Base-by-base conservation (phyloP, 2,888 invertebrate species). In the Chrysina gloriosa region DNA sequence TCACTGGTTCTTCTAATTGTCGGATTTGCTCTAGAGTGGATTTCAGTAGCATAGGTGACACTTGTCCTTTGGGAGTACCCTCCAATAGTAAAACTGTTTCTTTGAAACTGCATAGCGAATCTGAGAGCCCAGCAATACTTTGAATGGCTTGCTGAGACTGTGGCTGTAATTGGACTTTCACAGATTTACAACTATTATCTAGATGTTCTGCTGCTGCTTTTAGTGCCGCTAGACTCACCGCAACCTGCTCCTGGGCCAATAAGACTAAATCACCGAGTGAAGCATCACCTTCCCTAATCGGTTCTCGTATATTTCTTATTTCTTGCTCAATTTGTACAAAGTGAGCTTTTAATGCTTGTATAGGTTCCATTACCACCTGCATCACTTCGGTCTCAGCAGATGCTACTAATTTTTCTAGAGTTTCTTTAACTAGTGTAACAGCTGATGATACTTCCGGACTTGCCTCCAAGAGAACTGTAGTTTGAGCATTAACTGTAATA, bases 1-100 rank as follows among this genome's bases (percentile, higher is more conserved):
- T 63, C 6, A 68, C 45, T 14, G 68, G 68, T 45, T 68, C 68
- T 9, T 61, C 67, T 39, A 67, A 21, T 3, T 27, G 16, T 4
- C 39, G 42, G 0, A 68, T 27, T 29, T 52, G 5, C 21, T 48
- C 34, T 14, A 68, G 16, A 5, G 61, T 27, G 16, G 42, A 36
- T 11, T 29, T 25, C 9, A 63, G 23, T 5, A 63, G 6, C 27
- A 63, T 48, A 3, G 45, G 48, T 9, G 34, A 23, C 23, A 63
- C 67, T 52, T 63, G 50, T 50, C 64, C 52, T 21, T 50, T 39
- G 6, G n/a, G 14, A 16, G 56, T n/a, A 11, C 64, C 64, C 56
- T 68, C 64, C 7, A 68, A 21, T 31, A 42, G 19, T 11, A 31
- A 45, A 11, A 68, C 54, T 14, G 47, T 25, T 54, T 64, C 68